Base-by-base conservation (phyloP, 2,888 invertebrate genomes). In the Halictus quadricinctus region DNA sequence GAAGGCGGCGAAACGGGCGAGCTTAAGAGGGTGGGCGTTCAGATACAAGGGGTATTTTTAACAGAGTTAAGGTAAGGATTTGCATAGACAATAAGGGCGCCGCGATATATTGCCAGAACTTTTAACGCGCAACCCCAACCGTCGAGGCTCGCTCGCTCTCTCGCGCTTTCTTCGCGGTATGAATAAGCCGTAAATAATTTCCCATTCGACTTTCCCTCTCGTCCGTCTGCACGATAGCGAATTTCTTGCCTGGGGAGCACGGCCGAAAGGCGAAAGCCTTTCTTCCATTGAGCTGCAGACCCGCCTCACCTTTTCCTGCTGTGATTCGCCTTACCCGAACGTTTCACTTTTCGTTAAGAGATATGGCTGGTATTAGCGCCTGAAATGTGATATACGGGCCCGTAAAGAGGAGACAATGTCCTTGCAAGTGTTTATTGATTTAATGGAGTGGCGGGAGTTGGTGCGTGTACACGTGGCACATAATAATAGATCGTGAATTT, bases 131-230 rank as follows among this genome's bases (percentile, higher is more conserved):
- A 85, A 85, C 73, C 58, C 75, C 80, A 64, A 72, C 79, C 85
- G 76, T 69, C 76, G 75, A 58, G 84, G 81, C 75, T 76, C 76
- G 76, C 43, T 79, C 81, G 10, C 4, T 8, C 58, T 58, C 58
- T n/a, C 58, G 3, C 29, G 15, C 64, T 64, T 64, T 29, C 36
- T 64, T 64, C 72, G 72, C 77, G 89, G 87, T 90, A 93, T 91
- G 92, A 92, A 91, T 91, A 90, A 92, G 89, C 88, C 91, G 89
- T 93, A 93, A 93, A 93, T 92, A 93, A 93, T 93, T 92, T 89
- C 82, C 88, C 83, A 88, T 90, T 89, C 86, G 86, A 86, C 85
- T 88, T 89, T 89, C 87, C 81, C 81, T 90, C 83, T 86, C 86
- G 76, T 60, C 36, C 46, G n/a, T 54, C 54, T 25, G 60, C 48